Conservation (phyloP, 2,113 vertebrate species). For the Rhadina sibilatrix region DNA sequence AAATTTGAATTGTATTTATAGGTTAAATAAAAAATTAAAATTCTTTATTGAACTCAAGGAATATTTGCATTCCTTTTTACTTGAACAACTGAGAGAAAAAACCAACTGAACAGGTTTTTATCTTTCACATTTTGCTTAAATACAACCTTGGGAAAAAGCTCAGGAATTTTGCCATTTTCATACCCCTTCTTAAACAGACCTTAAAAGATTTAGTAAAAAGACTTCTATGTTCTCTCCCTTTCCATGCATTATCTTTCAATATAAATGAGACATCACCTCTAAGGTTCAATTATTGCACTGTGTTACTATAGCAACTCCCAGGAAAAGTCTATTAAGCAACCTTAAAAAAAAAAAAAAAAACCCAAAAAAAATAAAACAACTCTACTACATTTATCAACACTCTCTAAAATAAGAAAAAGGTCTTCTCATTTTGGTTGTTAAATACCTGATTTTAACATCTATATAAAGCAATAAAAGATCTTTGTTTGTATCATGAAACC, state of each 20-base stretch:
- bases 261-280: not conserved
- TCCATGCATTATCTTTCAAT: not conserved
- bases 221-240: not conserved
- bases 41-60: not conserved
- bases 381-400: not conserved
- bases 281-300: not conserved
- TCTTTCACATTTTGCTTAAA: not conserved
- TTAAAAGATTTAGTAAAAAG: not conserved
- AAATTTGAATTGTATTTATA: not conserved
- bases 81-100: not conserved
- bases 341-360: not conserved
- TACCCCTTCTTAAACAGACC: not conserved
- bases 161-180: not conserved
- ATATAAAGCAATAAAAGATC: not conserved
- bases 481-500: not conserved
- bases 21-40: not conserved
- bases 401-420: not conserved
- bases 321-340: not conserved
- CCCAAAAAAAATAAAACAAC: not conserved
- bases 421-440: not conserved
- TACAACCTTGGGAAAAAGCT: not conserved
- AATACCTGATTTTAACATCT: not conserved
- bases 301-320: slow-evolving; percentile 33
- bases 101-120: not conserved
- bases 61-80: not conserved